Base-by-base conservation (phyloP, 2,888 invertebrate species). In the Epirrita christyi region DNA sequence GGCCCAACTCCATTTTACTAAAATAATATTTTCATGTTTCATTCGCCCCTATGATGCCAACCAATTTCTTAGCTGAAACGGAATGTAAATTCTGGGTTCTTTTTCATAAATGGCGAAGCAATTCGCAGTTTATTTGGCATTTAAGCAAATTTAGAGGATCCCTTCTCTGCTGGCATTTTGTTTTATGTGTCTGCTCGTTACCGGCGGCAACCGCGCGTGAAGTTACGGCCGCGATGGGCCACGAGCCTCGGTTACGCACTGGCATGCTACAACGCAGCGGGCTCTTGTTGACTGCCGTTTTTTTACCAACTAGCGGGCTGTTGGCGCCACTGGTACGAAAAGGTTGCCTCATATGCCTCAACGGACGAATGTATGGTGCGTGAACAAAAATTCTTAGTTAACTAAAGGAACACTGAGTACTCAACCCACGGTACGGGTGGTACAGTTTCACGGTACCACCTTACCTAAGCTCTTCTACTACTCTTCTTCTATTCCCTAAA, bases 111-210 rank as follows among this genome's bases (percentile, higher is more conserved):
- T 85, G 87, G 83, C 85, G 83, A 78, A 86, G 84, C 85, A 82
- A 88, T 92, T 90, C 85, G 79, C 89, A 88, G 88, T 88, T 88
- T 91, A 88, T 88, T 87, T 88, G 88, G 88, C 89, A 89, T 89
- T 89, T 88, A 88, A 87, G 88, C 86, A 83, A 88, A 88, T 88
- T 88, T 85, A 83, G 85, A 85, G 85, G 85, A 86, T 85, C 85
- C 86, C 86, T 82, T 79, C 80, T 80, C 77, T 75, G 81, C 85
- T 89, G 90, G 90, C 89, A 91, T 92, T 91, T 91, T 89, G 88
- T 90, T 91, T 91, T 91, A 91, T 90, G 89, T 82, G 85, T 81
- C 78, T 77, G 85, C 91, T 92, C 90, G 91, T 92, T 92, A 92
- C 89, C 77, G 83, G 78, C 86, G 82, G 78, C 90, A 87, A 85